Conservation (phyloP, 1,140 invertebrate species). For the Laupala kohalensis region DNA sequence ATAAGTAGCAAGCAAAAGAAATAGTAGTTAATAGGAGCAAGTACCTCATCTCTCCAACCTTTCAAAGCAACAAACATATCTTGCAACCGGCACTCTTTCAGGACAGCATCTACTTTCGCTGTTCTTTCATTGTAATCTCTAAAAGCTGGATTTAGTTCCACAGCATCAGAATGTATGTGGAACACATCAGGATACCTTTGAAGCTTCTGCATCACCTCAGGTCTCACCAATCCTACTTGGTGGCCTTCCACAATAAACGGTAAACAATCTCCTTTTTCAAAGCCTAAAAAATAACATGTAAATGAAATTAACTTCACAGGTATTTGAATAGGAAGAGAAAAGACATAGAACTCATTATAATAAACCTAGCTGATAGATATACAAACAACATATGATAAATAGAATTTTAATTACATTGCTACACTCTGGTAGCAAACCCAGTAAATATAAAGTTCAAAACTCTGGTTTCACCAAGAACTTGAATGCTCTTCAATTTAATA, state of each 20-base stretch:
- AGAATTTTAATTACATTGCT: too few species aligned
- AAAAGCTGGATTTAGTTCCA: conserved; percentile 72
- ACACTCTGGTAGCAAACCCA: too few species aligned
- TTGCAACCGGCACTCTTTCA: conserved; percentile 53
- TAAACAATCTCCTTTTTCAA: conserved; percentile 58
- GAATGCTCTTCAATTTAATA: too few species aligned
- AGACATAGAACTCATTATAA: too few species aligned
- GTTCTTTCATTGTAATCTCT: conserved; percentile 68
- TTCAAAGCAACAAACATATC: conserved; percentile 54
- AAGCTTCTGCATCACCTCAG: conserved; percentile 66
- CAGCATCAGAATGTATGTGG: conserved; percentile 49
- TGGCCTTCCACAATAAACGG: conserved; percentile 76
- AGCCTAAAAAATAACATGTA: conserved; percentile 32
- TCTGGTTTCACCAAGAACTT: too few species aligned
- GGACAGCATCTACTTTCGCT: conserved; percentile 59
- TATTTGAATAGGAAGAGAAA: background rate
- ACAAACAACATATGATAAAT: too few species aligned
- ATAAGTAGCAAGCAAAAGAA: background rate
- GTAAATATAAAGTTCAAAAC: too few species aligned
- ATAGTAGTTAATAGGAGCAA: background rate
- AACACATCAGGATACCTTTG: conserved; percentile 74
- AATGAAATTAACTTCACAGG: background rate
- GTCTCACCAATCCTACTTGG: conserved; percentile 74
- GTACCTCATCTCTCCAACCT: conserved; percentile 83
- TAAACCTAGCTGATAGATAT: background rate